phyloP scores from a whole-genome alignment of 2,888 invertebrate genomes.

The Actias luna region DNA sequence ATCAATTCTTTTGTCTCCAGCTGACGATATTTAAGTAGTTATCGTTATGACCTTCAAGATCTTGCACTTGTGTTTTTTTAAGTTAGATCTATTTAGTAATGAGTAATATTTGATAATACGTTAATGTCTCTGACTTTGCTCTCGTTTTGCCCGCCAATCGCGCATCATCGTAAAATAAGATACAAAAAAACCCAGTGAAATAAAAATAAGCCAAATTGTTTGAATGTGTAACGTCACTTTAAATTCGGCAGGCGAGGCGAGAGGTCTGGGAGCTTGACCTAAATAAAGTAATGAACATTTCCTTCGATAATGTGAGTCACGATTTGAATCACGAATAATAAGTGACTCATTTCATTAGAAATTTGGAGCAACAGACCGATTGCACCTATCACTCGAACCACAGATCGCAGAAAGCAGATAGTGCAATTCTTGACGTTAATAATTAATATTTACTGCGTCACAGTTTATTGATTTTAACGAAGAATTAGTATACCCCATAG shows the following conservation, averaged over 20 bases:
- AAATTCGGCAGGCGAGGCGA: neutral
- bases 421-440: neutral
- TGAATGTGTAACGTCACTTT: neutral
- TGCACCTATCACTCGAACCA: neutral
- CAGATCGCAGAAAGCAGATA: neutral
- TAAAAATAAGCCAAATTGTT: neutral
- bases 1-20: too few relatives aligned
- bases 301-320: neutral
- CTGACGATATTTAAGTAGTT: too few relatives aligned
- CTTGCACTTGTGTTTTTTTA: too few relatives aligned
- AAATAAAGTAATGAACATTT: neutral
- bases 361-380: conserved; percentile 1
- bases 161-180: neutral
- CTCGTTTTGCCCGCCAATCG: too few relatives aligned
- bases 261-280: neutral
- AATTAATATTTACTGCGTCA: neutral
- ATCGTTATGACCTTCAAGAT: too few relatives aligned
- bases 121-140: too few relatives aligned
- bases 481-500: too few relatives aligned
- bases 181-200: neutral
- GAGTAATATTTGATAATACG: too few relatives aligned
- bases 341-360: neutral
- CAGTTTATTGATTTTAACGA: neutral
- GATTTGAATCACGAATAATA: neutral
- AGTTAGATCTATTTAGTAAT: too few relatives aligned